Conservation (phyloP, 1,140 invertebrate species). For the Drosophila ficusphila region DNA sequence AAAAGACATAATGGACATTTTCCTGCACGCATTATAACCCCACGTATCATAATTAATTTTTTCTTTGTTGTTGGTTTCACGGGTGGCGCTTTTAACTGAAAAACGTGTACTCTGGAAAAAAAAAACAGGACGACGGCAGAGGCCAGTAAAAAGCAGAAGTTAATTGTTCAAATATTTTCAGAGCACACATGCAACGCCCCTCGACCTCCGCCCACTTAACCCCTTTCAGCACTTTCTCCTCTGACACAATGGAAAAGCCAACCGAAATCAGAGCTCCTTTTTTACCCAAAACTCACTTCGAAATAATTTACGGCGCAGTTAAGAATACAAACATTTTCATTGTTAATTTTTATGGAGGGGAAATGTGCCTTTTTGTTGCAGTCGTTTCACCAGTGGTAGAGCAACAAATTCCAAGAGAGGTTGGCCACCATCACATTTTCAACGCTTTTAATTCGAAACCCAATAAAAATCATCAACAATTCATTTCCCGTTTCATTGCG, state of each 20-base stretch:
- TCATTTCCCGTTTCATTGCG: conserved; percentile 37
- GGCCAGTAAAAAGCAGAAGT: conserved; percentile 47
- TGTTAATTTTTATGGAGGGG: conserved; percentile 29
- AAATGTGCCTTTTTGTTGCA: conserved; percentile 25
- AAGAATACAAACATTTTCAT: conserved; percentile 35
- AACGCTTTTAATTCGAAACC: conserved; percentile 17
- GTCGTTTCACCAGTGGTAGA: neutral
- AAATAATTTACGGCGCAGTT: conserved; percentile 42
- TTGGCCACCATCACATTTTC: conserved; percentile 23
- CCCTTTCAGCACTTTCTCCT: neutral
- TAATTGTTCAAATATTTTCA: conserved; percentile 66
- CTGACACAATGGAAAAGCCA: conserved; percentile 5
- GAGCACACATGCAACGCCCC: conserved; percentile 47
- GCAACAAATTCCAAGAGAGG: conserved; percentile 4
- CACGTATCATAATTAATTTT: conserved; percentile 53
- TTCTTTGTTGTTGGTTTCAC: conserved; percentile 11
- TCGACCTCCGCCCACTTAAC: neutral
- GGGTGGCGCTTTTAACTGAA: conserved; percentile 10
- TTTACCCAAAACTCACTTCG: conserved; percentile 2
- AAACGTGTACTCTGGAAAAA: conserved; percentile 44
- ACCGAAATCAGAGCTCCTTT: conserved; percentile 5
- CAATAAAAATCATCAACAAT: conserved; percentile 46
- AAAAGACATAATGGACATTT: conserved; percentile 21
- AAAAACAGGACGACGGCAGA: conserved; percentile 39
- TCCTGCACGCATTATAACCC: neutral